Evolutionary conservation across 2,888 invertebrate genomes (phyloP).

Genomic region (Autographa pulchrina): DNA sequence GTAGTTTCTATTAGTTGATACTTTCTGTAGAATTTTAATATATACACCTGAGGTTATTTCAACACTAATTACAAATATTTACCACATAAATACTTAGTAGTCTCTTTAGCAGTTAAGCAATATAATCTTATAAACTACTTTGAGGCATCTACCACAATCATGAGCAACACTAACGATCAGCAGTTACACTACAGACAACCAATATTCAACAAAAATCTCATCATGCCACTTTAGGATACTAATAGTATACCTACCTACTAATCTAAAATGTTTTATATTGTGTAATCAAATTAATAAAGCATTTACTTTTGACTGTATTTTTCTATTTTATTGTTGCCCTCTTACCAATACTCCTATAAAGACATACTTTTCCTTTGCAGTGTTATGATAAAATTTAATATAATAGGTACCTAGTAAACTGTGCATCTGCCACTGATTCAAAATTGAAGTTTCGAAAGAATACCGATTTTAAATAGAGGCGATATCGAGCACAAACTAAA

Average conservation of each 20-base stretch:
- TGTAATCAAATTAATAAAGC: constrained; percentile 52
- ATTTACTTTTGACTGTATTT: constrained; percentile 51
- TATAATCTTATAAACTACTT: constrained; percentile 1
- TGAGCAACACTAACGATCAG: not conserved
- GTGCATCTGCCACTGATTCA: too few species aligned
- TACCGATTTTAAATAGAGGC: too few species aligned
- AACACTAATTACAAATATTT: constrained; percentile 7
- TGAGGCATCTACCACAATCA: constrained; percentile 8
- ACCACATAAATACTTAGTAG: constrained; percentile 8
- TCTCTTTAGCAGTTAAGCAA: constrained; percentile 7
- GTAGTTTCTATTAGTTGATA: constrained; percentile 31
- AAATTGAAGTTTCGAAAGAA: too few species aligned
- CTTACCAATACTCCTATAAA: not conserved
- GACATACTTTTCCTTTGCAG: too few species aligned
- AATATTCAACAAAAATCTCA: not conserved
- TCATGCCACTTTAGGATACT: constrained; percentile 16
- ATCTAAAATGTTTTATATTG: constrained; percentile 9
- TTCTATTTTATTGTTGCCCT: not conserved
- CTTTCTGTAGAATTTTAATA: constrained; percentile 27
- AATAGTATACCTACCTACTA: constrained; percentile 24
- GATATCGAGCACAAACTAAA: too few species aligned
- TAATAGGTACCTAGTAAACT: too few species aligned
- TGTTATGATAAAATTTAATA: too few species aligned
- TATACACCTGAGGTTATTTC: constrained; percentile 8
- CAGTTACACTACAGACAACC: not conserved